These are phyloP conservation scores for Falco punctatus DNA, from an alignment of 2,113 vertebrate species.

Conservation along the genomic window DNA sequence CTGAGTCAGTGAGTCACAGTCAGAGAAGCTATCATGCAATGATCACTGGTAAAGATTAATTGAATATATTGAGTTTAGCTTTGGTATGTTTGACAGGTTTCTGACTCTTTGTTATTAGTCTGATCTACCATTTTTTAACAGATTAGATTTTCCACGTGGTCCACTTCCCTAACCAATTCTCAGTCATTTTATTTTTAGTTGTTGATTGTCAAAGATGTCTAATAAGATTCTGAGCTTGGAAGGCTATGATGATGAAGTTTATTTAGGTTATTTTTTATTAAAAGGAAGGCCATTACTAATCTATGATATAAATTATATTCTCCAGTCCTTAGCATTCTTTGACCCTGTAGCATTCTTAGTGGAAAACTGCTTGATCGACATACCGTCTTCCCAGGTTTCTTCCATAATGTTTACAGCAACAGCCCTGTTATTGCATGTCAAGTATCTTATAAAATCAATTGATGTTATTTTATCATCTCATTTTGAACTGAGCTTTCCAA, in stretches of 20 bases:
- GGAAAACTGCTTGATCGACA: fast-evolving
- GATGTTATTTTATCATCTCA: neutral
- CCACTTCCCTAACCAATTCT: neutral
- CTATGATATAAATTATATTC: neutral
- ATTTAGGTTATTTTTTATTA: neutral
- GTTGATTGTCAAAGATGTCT: neutral
- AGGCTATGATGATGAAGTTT: neutral
- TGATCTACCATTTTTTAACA: neutral
- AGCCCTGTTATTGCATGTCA: neutral
- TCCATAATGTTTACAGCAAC: neutral
- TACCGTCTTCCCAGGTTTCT: neutral
- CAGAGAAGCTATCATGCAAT: neutral
- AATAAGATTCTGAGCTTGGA: neutral
- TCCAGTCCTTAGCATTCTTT: neutral
- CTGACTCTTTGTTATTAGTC: neutral
- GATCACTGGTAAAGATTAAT: neutral
- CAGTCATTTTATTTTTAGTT: neutral
- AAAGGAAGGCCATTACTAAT: neutral
- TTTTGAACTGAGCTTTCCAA: neutral
- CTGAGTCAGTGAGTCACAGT: neutral
- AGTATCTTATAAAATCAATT: neutral
- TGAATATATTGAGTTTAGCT: neutral
- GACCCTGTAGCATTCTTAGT: neutral
- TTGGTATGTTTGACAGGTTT: neutral
- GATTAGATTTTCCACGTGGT: neutral